phyloP scores from a whole-genome alignment of 2,113 vertebrate species.

The Corythornis cristatus region DNA sequence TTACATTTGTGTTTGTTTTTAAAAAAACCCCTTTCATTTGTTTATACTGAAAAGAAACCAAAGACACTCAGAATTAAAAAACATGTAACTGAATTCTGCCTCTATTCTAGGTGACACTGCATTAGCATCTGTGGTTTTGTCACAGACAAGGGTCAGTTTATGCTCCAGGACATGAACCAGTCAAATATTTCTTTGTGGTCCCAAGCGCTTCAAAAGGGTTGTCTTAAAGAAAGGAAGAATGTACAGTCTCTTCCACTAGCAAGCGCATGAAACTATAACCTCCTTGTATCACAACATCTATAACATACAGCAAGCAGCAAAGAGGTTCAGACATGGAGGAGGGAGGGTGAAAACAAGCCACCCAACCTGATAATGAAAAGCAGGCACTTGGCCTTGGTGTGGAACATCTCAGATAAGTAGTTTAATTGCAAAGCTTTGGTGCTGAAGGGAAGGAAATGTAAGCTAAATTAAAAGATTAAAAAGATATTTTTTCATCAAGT shows the following conservation, averaged over 20 bases:
- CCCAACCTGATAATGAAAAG: conserved; percentile 58
- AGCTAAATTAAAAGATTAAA: conserved; percentile 75
- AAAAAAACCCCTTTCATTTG: background rate
- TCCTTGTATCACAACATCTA: background rate
- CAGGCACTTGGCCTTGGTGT: conserved; percentile 44
- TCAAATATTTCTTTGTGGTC: background rate
- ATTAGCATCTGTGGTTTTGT: background rate
- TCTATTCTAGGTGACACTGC: background rate
- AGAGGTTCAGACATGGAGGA: conserved; percentile 22
- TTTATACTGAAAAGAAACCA: background rate
- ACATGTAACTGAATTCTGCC: background rate
- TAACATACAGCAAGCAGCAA: conserved; percentile 1
- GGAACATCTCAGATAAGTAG: conserved; percentile 62
- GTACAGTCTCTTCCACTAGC: background rate
- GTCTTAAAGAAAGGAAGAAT: background rate
- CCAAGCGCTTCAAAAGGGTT: background rate
- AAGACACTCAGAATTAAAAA: background rate
- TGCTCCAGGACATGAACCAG: background rate
- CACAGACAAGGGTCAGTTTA: background rate
- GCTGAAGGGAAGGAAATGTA: conserved; percentile 61
- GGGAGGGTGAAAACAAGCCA: conserved; percentile 43
- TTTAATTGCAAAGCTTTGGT: conserved; percentile 65
- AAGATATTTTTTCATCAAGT: conserved; percentile 70
- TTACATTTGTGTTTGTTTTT: background rate
- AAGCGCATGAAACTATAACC: background rate